Evolutionary conservation across 2,113 vertebrate genomes (phyloP), one percentile per base, ranked within the genome.

Genomic region (Heterotis niloticus): DNA sequence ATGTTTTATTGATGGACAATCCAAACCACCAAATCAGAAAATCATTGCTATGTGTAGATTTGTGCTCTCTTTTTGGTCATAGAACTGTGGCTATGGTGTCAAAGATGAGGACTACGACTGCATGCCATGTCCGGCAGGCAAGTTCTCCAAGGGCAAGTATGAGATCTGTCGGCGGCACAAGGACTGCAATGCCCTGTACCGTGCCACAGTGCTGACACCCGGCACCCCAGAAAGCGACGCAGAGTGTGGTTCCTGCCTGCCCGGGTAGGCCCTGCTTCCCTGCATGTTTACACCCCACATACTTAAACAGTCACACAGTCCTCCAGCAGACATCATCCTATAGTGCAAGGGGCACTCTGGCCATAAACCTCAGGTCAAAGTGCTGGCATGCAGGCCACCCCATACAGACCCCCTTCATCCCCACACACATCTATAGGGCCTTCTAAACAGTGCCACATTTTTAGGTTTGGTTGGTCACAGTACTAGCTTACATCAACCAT

Each of bases 151-250:
- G 89, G 98, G 98, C 75, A 97, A 95, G 57, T 99, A 99, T 81
- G 96, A 99, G 90, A 98, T 98, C 85, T 99, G 97, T 91, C 89
- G 96, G 71, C 88, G 98, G 1, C 97, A 99, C 86, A 99, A 97
- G 84, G 96, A 99, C 90, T 99, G 98, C 0, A 94, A 99, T 70
- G 94, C 94, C 0, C 93, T 97, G 86, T 98, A 96, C 81, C 91
- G 95, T 75, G 96, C 98, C 81, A 96, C 96, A 0, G 93, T 98
- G 72, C 89, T 96, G 74, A 92, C 91, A 0, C 90, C 90, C 0
- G 98, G 98, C 0, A 96, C 97, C 60, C 81, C 91, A 9, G 96
- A 98, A 76, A 96, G 94, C 0, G 97, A 99, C 1, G 96, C 98
- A 0, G 97, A 99, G 86, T 99, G 98, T 12, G 97, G 98, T 16